A percentile compares a stretch with the other conserved stretches of the same genome.
Evolutionary conservation across 1,140 invertebrate genomes (phyloP).

Genomic region (Drosophila aff.): DNA sequence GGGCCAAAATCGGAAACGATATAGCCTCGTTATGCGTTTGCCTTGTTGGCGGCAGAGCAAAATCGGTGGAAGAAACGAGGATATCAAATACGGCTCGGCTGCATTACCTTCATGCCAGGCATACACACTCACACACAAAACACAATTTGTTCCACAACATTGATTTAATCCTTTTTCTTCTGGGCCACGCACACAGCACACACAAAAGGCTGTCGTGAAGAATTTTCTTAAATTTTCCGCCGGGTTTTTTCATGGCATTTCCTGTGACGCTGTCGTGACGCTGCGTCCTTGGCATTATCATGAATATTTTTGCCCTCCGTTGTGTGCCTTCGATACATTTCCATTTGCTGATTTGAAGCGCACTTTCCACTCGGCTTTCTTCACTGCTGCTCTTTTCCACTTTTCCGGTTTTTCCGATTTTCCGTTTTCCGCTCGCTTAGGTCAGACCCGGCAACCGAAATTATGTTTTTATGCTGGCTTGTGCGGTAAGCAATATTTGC

Average conservation of each 20-base stretch:
- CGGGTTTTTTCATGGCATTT: constrained; percentile 53
- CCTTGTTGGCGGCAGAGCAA: constrained; percentile 51
- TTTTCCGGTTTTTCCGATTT: constrained; percentile 20
- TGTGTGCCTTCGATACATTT: constrained; percentile 51
- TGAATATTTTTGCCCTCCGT: constrained; percentile 48
- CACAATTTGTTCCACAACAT: constrained; percentile 65
- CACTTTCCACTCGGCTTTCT: constrained; percentile 41
- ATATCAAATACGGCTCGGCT: constrained; percentile 53
- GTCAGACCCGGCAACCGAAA: constrained; percentile 33
- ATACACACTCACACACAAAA: constrained; percentile 30
- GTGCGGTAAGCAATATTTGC: constrained; percentile 47
- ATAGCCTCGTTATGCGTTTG: constrained; percentile 52
- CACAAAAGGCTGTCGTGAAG: constrained; percentile 42
- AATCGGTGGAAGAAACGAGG: constrained; percentile 58
- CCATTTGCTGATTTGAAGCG: constrained; percentile 65
- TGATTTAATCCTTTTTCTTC: constrained; percentile 67
- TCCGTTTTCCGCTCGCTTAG: constrained; percentile 59
- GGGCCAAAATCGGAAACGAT: constrained; percentile 15
- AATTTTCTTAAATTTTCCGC: constrained; percentile 63
- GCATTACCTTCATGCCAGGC: constrained; percentile 44
- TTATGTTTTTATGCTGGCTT: constrained; percentile 52
- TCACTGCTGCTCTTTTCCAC: not conserved
- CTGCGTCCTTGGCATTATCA: constrained; percentile 57
- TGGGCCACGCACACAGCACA: constrained; percentile 38
- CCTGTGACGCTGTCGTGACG: constrained; percentile 30